Evolutionary conservation across 2,888 invertebrate genomes (phyloP).

Genomic region (Dasysyrphus tricinctus): DNA sequence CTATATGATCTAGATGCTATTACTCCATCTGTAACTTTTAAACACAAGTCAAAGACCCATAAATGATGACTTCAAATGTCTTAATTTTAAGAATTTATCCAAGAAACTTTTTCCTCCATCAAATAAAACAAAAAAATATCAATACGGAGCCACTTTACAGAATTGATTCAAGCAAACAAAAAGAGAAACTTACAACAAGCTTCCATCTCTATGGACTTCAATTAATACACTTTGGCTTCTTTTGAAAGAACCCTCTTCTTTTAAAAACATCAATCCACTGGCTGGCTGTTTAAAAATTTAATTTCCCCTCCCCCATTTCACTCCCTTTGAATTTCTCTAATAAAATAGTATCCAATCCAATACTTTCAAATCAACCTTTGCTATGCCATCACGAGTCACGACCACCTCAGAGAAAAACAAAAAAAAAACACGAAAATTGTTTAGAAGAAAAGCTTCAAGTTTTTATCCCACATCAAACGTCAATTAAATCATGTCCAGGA

Average conservation of each 20-base stretch:
- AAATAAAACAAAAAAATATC: background rate
- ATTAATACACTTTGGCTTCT: constrained; percentile 5
- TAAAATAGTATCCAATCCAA: constrained; percentile 6
- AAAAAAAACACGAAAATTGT: background rate
- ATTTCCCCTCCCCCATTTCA: background rate
- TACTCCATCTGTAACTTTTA: background rate
- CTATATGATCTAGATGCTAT: no score
- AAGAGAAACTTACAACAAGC: background rate
- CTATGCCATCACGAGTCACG: background rate
- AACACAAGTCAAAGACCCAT: background rate
- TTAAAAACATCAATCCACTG: background rate
- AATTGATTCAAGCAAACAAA: background rate
- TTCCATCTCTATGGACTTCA: background rate
- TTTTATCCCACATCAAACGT: constrained; percentile 50
- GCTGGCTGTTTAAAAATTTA: background rate
- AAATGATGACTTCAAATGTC: background rate
- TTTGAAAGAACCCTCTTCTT: background rate
- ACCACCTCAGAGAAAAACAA: background rate
- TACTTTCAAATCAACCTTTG: background rate
- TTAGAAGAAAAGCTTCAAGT: background rate
- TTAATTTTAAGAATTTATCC: background rate
- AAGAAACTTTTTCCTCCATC: background rate
- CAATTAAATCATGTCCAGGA: constrained; percentile 42
- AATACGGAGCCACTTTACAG: background rate
- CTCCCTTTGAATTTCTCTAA: background rate